Evolutionary conservation across 2,113 vertebrate species (phyloP), one percentile per base, ranked within the genome.

Genomic region (Hylia prasina): DNA sequence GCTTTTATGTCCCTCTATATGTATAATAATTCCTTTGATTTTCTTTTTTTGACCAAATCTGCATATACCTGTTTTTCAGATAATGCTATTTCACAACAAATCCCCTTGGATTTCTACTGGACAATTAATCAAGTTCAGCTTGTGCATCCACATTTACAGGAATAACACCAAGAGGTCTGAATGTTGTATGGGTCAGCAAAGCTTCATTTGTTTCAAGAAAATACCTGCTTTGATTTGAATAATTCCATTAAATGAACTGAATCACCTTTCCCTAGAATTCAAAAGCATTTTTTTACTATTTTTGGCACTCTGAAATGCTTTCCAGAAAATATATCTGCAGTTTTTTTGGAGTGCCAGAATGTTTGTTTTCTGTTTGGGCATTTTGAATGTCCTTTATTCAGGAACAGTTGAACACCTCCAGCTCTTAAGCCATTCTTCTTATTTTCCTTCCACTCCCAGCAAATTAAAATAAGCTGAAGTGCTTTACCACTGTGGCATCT

Each of bases 61-160:
- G 8, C 6, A 28, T 19, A 13, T 2, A 22, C 0, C 0, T 56
- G 0, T 65, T 54, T 60, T 56, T 21, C 23, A 42, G 20, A 6
- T 33, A 25, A 28, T 30, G 10, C 3, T 63, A 2, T 79, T 63
- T 30, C 69, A 45, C 10, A 31, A 39, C 9, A 53, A 87, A 68
- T 48, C 10, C 6, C 10, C 28, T 13, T 37, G 63, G 53, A 64
- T 77, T 95, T 56, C 13, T 40, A 3, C 11, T n/a, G 33, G 15
- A 35, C 6, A 30, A 4, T 64, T 22, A 31, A 50, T 9, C 25
- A 64, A 60, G 7, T 54, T 73, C 20, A 65, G 4, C 4, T 69
- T 56, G 9, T 58, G 21, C 37, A 15, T 33, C 6, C 7, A 37
- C 18, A 13, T 45, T 79, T n/a, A 17, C 7, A 68, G 37, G 19